Evolutionary conservation across 1,140 invertebrate species (phyloP).

Genomic region (Nymphalis io): DNA sequence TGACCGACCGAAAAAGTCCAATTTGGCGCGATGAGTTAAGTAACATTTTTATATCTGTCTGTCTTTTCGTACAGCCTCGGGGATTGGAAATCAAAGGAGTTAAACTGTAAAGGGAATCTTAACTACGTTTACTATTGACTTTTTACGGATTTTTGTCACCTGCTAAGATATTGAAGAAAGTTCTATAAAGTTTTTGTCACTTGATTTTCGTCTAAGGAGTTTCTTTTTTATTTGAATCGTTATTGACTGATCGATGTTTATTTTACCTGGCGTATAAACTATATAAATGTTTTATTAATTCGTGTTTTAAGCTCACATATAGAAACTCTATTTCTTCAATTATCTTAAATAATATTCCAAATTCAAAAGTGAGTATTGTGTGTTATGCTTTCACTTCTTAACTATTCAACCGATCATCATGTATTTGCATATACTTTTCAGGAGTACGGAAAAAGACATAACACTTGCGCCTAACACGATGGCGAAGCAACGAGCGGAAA

Average conservation of each 20-base stretch:
- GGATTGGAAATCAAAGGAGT: conserved; percentile 67
- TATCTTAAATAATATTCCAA: too few species aligned
- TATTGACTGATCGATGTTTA: not conserved
- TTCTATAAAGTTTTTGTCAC: conserved; percentile 10
- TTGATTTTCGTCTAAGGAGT: not conserved
- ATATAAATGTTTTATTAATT: too few species aligned
- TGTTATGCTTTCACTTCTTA: too few species aligned
- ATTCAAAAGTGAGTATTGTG: too few species aligned
- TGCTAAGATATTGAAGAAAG: conserved; percentile 22
- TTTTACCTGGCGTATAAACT: not conserved
- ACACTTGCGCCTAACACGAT: too few species aligned
- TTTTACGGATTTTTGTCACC: conserved; percentile 40
- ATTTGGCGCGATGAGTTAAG: conserved; percentile 44
- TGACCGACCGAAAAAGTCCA: conserved; percentile 49
- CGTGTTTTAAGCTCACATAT: too few species aligned
- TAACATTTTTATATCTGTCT: conserved; percentile 52
- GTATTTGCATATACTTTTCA: too few species aligned
- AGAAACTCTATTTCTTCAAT: too few species aligned
- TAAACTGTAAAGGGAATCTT: conserved; percentile 52
- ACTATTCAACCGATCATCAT: too few species aligned
- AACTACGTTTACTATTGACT: conserved; percentile 57
- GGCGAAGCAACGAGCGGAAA: too few species aligned
- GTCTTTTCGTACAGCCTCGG: conserved; percentile 46
- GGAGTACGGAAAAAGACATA: too few species aligned
- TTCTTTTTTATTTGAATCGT: not conserved